These are phyloP conservation scores for Eurytoma californica DNA, from an alignment of 2,888 invertebrate species.

Conservation along the genomic window DNA sequence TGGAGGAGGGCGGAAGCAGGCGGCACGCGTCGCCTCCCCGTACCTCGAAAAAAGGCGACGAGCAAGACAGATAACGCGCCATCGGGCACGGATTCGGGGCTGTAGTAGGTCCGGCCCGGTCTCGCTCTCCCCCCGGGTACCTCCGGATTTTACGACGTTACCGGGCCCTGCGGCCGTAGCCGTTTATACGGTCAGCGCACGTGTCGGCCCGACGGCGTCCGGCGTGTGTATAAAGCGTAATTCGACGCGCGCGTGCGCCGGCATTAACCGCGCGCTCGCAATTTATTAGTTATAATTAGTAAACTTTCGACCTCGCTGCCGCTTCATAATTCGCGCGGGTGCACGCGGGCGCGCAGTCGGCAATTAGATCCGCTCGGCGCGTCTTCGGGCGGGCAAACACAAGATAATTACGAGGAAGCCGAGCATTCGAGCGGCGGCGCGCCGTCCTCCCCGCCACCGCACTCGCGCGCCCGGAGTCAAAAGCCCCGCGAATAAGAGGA, in stretches of 20 bases:
- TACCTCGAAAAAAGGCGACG: neutral
- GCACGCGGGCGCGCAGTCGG: slow-evolving; percentile 4
- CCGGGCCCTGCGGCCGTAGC: slow-evolving; percentile 9
- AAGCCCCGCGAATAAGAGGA: neutral
- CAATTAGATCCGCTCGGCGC: slow-evolving; percentile 37
- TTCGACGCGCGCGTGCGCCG: slow-evolving; percentile 22
- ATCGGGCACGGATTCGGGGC: too few relatives aligned
- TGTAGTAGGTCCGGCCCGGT: too few relatives aligned
- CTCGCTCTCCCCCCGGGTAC: too few relatives aligned
- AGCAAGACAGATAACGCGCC: too few relatives aligned
- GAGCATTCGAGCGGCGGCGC: neutral
- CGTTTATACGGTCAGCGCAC: slow-evolving; percentile 29
- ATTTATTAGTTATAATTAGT: slow-evolving; percentile 60
- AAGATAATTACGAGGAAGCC: slow-evolving; percentile 42
- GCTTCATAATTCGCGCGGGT: slow-evolving; percentile 47
- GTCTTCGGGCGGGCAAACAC: slow-evolving; percentile 29
- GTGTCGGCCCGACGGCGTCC: slow-evolving; percentile 36
- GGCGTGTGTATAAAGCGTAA: slow-evolving; percentile 38
- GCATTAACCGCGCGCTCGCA: slow-evolving; percentile 46
- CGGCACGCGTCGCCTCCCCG: neutral
- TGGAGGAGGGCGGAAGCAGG: too few relatives aligned
- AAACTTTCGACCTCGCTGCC: slow-evolving; percentile 52
- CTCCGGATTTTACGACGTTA: slow-evolving; percentile 40
- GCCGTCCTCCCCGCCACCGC: neutral
- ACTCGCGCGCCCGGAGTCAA: neutral